Evolutionary conservation across 2,888 invertebrate genomes (phyloP), one percentile per base, ranked within the genome.

Genomic region (Colostygia pectinataria): DNA sequence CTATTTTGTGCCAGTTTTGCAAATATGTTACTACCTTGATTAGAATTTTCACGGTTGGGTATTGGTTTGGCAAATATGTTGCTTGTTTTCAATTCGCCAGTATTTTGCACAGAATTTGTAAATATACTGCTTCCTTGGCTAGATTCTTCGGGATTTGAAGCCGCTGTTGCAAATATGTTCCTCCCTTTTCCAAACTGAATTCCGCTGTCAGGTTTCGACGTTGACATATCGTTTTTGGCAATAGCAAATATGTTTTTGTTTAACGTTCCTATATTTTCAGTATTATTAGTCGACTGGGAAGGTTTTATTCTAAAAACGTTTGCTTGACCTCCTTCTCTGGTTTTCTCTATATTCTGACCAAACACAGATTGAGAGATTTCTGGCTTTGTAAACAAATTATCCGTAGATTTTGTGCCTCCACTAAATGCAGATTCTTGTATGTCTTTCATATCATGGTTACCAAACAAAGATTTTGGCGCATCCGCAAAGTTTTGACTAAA

Each of bases 101-200:
- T 27, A 4, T n/a, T 27, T 4, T 27, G 10, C n/a, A 27, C 5
- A 1, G 2, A 3, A 6, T 20, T 20, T 6, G 20, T 6, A 20
- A 20, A 20, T 20, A 20, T 33, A 18, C 12, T 39, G 45, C 44
- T 57, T 44, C 56, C 58, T 33, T 50, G 27, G 5, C 20, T 20
- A 36, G 54, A 46, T 31, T 51, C 40, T n/a, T 29, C 39, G 5
- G 33, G 25, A 29, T 54, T 13, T 27, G 42, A 36, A 38, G 32
- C 39, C n/a, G 45, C 41, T 57, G 72, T 79, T 5, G 68, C 60
- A 68, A 87, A 85, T 53, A 86, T 74, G 56, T 74, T 81, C 18
- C 55, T 62, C 27, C 57, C 55, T 47, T 67, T 71, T 39, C 57
- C 67, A 46, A 70, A 69, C 49, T 67, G 62, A 13, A 23, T 13